Evolutionary conservation across 2,888 invertebrate species (phyloP).

Genomic region (Dichetophora obliterata): DNA sequence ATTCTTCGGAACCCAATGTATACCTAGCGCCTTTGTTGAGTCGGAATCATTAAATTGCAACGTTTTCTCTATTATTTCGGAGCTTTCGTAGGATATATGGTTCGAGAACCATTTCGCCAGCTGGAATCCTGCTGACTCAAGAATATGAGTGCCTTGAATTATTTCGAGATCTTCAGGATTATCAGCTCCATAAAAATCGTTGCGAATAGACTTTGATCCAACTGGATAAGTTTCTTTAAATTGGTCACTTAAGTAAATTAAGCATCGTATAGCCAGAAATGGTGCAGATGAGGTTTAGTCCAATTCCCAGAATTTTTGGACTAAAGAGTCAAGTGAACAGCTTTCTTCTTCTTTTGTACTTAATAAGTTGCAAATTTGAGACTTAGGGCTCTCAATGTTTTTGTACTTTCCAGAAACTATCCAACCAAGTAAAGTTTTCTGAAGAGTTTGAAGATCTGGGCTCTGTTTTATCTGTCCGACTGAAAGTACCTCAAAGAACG

Average conservation of each 20-base stretch:
- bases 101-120: neutral
- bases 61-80: neutral
- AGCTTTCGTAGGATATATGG: neutral
- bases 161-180: neutral
- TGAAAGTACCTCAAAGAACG: constrained; percentile 14
- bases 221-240: neutral
- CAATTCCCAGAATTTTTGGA: constrained; percentile 39
- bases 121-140: neutral
- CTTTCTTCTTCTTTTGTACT: neutral
- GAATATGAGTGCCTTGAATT: neutral
- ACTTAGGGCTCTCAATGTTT: neutral
- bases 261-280: neutral
- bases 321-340: constrained; percentile 1
- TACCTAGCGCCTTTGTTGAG: neutral
- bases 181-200: neutral
- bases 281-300: constrained; percentile 43
- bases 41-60: neutral
- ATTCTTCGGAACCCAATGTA: neutral
- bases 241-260: neutral
- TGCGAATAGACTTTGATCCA: neutral
- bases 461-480: constrained; percentile 30
- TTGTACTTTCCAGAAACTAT: constrained; percentile 29
- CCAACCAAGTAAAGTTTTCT: constrained; percentile 38
- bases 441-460: constrained; percentile 16
- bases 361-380: neutral